Base-by-base conservation (phyloP, 92 coral and sea anemone genomes). In the Paramuricea clavata region DNA sequence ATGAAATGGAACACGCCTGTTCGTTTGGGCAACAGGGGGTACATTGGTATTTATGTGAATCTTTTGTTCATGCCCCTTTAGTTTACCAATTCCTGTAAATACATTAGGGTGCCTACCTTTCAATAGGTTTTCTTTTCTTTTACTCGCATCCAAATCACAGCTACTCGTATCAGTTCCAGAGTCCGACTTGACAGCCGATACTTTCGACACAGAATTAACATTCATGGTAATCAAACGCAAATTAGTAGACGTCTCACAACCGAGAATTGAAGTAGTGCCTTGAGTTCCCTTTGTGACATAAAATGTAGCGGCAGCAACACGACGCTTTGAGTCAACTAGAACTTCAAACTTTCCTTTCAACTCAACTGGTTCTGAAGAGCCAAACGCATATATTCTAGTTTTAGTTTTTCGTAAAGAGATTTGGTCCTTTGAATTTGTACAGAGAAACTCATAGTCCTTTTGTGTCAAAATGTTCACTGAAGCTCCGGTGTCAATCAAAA, bases 321-420 rank as follows among this genome's bases (percentile, higher is more conserved):
- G 62, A 42, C 81, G 70, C 73, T 54, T 70, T 35, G 79, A 41
- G 33, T 78, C 68, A 12, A 78, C 69, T 33, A 69, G 65, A 49
- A 52, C 67, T 26, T 78, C 43, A 87, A 87, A 78, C 67, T 87
- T 87, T 87, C 86, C 81, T 87, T 68, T 26, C 39, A 87, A 54
- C 50, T 42, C 59, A 52, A 85, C 74, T 73, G 83, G 80, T 19
- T 68, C 34, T 12, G 52, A 60, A 26, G 82, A 56, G 8, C 50
- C 88, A 36, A 71, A 85, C 3, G 52, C 52, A 15, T 47, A 49
- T 25, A 83, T 69, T 21, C 30, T 61, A 17, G 79, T 83, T 49
- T 67, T 83, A 27, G 87, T 4, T 7, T 83, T 69, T n/a, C 23
- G 28, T 41, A 83, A 27, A 19, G 80, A 44, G 21, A 50, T n/a